Evolutionary conservation across 2,797 vertebrate genomes (phyloP), one percentile per base, ranked within the genome.

Genomic region (Chrysocyon brachyurus): DNA sequence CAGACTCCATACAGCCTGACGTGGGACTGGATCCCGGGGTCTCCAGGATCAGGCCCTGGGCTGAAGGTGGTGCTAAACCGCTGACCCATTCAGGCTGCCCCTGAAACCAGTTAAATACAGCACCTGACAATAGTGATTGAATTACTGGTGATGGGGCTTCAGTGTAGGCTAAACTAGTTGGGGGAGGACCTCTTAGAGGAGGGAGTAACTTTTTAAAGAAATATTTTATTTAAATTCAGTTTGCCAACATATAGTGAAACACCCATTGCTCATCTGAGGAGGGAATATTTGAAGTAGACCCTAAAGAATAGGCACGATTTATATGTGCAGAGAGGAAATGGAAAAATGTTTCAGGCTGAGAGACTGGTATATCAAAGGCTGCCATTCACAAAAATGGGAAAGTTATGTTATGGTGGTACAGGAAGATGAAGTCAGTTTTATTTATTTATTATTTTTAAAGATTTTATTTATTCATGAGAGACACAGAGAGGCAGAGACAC

Each of bases 231-330:
- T 46, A 46, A 46, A 46, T 46, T 46, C 40, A 46, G 40, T 46
- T 46, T 46, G 40, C 40, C 1, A 46, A 46, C 40, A 46, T 8
- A 46, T 46, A 46, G 40, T 46, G 40, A 46, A 46, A 46, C 7
- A 8, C 40, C 40, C 40, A 46, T 46, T 46, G 40, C 40, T 46
- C 40, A 46, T 46, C 40, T 46, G 40, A 87, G 36, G 46, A 83
- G 31, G 40, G 46, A 87, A 5, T 93, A 66, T 87, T 91, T 93
- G 57, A 84, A 6, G 61, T 91, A 86, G 19, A 92, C 16, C 54
- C 85, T 82, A 87, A 94, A 86, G 54, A 19, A 87, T 66, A 83
- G 61, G 15, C 85, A 96, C 49, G 33, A 94, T 73, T 90, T 96
- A 79, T 75, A 68, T 91, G 63, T 64, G 26, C 31, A 75, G 21